Evolutionary conservation across 2,113 vertebrate genomes (phyloP), one percentile per base, ranked within the genome.

Genomic region (Cardinalis cardinalis): DNA sequence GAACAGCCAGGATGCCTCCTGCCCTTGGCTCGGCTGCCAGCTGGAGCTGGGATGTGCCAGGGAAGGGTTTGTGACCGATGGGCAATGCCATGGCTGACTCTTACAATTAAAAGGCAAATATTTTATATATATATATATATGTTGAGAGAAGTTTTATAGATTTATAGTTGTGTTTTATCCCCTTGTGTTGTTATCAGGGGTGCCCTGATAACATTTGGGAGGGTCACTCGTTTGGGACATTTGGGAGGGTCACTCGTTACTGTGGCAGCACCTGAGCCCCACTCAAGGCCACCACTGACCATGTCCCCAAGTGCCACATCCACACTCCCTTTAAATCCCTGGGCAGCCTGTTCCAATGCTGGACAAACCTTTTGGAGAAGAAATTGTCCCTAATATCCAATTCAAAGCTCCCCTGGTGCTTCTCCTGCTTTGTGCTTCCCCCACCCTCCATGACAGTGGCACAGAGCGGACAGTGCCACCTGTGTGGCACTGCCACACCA

Each of bases 381-480:
- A n/a, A 46, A 2, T 46, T 31, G 9, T 46, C n/a, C 14, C n/a
- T 40, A 10, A 59, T 24, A 34, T 17, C 52, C 19, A 80, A n/a
- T 6, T 8, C 40, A 14, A 60, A 52, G n/a, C 17, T 52, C 32
- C 7, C 8, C 52, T 73, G 52, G 32, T 2, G 5, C 51, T 51
- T 2, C 5, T 36, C 43, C 55, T 12, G 1, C 65, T 10, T 41
- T 21, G 10, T 71, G 38, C 34, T 68, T 41, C 36, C 23, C 44
- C 8, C n/a, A 48, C 63, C 5, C 16, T 23, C 8, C 3, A 0
- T 0, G 9, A 52, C 56, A 20, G 60, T 0, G 1, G 51, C n/a
- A 32, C 44, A 18, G 79, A 52, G 1, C 1, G 32, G 32, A 46
- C 38, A 36, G 43, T 48, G 18, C 26, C 46, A 28, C 29, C 23